These are phyloP conservation scores for Diplolepis rosae DNA, from an alignment of 2,888 invertebrate species.

Conservation along the genomic window DNA sequence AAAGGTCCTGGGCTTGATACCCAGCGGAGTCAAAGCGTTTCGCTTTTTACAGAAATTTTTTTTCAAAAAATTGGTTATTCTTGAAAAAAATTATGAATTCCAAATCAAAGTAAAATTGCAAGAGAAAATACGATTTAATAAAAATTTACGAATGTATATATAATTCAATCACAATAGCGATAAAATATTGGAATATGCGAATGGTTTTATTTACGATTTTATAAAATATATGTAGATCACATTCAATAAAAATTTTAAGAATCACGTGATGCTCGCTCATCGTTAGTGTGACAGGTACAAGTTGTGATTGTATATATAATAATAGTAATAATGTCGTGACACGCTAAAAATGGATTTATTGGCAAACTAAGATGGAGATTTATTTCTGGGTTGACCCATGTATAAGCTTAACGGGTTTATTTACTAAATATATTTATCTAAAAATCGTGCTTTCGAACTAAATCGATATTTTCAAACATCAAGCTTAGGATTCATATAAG, in stretches of 20 bases:
- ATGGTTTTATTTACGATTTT: not conserved
- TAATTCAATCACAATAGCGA: not conserved
- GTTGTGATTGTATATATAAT: constrained; percentile 15
- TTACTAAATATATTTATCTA: not conserved
- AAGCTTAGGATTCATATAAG: too few relatives aligned
- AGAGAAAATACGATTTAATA: not conserved
- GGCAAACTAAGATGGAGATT: constrained; percentile 16
- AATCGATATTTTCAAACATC: too few relatives aligned
- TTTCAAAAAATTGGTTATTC: too few relatives aligned
- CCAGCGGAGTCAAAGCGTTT: too few relatives aligned
- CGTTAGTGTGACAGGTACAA: constrained; percentile 1
- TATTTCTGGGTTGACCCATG: constrained; percentile 18
- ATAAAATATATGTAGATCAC: constrained; percentile 6
- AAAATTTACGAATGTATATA: not conserved
- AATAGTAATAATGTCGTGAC: constrained; percentile 10
- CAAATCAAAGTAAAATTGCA: too few relatives aligned
- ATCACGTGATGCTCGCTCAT: constrained; percentile 26
- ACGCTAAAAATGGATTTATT: constrained; percentile 21
- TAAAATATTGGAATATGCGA: not conserved
- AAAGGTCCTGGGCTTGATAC: too few relatives aligned
- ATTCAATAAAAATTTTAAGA: constrained; percentile 8
- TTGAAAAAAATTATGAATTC: not conserved
- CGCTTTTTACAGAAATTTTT: too few relatives aligned
- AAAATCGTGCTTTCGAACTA: not conserved
- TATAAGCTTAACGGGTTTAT: not conserved